phyloP scores from a whole-genome alignment of 2,113 vertebrate species.

The Mesocricetus auratus region DNA sequence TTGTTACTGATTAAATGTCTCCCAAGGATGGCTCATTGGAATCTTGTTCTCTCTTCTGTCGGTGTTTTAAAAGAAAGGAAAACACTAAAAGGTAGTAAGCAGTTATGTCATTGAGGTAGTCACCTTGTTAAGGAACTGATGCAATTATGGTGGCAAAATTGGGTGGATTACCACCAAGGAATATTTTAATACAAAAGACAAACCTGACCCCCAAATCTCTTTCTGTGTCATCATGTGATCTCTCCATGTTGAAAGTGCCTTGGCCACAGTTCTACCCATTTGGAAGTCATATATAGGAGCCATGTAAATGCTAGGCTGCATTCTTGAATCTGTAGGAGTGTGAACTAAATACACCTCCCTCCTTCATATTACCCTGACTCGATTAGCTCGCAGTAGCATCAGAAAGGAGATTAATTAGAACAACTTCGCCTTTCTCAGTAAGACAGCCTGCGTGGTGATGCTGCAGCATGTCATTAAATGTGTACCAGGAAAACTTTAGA shows the following conservation, averaged over 20 bases:
- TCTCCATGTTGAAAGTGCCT: neutral
- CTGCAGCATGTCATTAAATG: neutral
- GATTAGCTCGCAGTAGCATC: neutral
- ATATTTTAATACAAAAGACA: neutral
- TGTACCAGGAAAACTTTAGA: neutral
- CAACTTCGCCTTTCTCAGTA: neutral
- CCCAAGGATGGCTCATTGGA: neutral
- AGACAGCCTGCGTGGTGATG: neutral
- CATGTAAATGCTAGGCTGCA: too few relatives aligned
- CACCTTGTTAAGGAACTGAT: neutral
- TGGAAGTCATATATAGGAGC: neutral
- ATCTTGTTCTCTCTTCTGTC: neutral
- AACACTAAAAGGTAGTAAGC: accelerated
- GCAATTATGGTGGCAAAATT: neutral
- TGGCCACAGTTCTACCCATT: accelerated
- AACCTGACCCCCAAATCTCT: neutral
- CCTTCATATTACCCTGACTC: neutral
- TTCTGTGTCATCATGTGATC: neutral
- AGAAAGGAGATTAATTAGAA: neutral
- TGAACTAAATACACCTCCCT: neutral
- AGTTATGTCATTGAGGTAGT: neutral
- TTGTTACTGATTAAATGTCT: neutral
- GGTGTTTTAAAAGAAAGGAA: neutral
- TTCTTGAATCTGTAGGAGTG: too few relatives aligned
- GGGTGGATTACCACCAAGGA: neutral